phyloP scores from a whole-genome alignment of 64 coral and sea anemone genomes.

The Stichodactyla mertensii region DNA sequence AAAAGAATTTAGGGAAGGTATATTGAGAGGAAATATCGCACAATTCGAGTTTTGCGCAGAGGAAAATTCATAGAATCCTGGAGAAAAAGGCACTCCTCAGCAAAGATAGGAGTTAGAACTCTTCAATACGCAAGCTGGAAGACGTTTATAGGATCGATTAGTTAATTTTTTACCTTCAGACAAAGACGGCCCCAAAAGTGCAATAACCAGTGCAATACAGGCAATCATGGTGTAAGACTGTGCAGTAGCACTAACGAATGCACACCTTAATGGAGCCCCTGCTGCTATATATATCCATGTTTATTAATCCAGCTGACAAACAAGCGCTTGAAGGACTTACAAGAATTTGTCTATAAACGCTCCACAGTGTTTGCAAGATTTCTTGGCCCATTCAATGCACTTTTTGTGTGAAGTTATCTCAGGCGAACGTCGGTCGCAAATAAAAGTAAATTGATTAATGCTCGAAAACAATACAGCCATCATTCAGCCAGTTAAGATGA shows the following conservation, averaged over 20 bases:
- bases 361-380: background rate
- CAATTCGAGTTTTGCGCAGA: too few species aligned
- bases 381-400: background rate
- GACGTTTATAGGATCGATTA: background rate
- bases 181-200: background rate
- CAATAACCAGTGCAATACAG: background rate
- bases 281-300: background rate
- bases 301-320: background rate
- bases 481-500: background rate
- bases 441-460: background rate
- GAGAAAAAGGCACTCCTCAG: background rate
- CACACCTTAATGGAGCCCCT: background rate
- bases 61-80: too few species aligned
- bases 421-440: background rate
- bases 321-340: background rate
- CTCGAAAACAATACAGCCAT: background rate
- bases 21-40: too few species aligned
- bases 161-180: background rate
- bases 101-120: background rate
- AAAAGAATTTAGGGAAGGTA: too few species aligned
- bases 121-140: background rate
- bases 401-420: background rate
- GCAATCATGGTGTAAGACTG: background rate
- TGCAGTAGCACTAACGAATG: background rate
- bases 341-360: background rate